Percentiles rank a stretch among this genome's conserved stretches.
phyloP scores from a whole-genome alignment of 2,113 vertebrate species.

The Ochotona curzoniae region DNA sequence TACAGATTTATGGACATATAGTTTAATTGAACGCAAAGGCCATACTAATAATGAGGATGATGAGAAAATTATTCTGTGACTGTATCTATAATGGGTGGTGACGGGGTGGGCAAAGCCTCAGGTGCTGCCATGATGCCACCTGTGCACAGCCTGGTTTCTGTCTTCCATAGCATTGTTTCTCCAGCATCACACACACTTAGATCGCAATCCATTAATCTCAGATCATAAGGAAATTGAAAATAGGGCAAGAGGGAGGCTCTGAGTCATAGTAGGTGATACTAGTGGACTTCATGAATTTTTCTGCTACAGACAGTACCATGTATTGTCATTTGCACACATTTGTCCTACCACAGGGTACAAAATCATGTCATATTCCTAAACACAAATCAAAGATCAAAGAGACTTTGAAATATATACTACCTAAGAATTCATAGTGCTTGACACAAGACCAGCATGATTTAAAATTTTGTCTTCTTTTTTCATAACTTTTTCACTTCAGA shows the following conservation, averaged over 20 bases:
- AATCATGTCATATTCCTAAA: conserved; percentile 60
- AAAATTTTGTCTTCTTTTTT: conserved; percentile 49
- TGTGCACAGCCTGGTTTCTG: accelerated
- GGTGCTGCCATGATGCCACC: neutral
- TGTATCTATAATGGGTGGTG: neutral
- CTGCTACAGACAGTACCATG: neutral
- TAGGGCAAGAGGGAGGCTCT: neutral
- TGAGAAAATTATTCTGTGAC: neutral
- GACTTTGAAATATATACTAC: neutral
- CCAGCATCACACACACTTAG: neutral
- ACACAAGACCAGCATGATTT: neutral
- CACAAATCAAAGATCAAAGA: conserved; percentile 61
- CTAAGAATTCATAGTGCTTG: neutral
- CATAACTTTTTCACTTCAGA: conserved; percentile 48
- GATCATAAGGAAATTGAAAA: conserved; percentile 60
- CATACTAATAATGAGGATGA: neutral
- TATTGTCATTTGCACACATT: conserved; percentile 55
- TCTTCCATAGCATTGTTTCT: conserved; percentile 21
- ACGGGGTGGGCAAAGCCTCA: neutral
- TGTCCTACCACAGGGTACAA: conserved; percentile 32
- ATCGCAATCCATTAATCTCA: conserved; percentile 32
- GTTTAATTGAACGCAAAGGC: neutral
- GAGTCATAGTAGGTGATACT: conserved; percentile 2
- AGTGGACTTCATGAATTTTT: conserved; percentile 47
- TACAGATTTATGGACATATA: no score